These are phyloP conservation scores for Acleris laterana DNA, from an alignment of 2,888 invertebrate species.

Conservation along the genomic window DNA sequence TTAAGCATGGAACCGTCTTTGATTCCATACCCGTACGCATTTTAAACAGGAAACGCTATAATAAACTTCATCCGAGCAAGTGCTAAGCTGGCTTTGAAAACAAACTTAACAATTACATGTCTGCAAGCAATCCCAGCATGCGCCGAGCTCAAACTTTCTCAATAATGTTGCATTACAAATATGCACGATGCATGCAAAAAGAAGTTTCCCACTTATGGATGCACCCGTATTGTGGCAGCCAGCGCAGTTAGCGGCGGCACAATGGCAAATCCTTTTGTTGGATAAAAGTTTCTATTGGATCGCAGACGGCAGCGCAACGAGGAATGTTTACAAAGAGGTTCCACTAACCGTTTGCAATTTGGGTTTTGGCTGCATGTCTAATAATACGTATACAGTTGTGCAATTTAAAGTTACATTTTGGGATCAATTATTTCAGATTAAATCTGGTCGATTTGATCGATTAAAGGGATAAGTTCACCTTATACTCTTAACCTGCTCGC, in stretches of 20 bases:
- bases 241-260: not conserved
- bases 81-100: too few relatives aligned
- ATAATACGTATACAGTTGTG: too few relatives aligned
- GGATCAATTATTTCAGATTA: too few relatives aligned
- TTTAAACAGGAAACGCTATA: too few relatives aligned
- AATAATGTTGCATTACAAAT: constrained; percentile 4
- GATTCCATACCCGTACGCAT: too few relatives aligned
- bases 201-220: constrained; percentile 3
- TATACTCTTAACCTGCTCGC: too few relatives aligned
- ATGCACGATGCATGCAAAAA: not conserved
- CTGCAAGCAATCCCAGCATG: not conserved
- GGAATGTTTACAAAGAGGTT: not conserved
- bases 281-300: constrained; percentile 1
- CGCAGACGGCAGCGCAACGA: not conserved
- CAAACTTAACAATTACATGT: not conserved
- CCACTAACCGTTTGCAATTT: not conserved
- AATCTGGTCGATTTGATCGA: too few relatives aligned
- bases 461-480: too few relatives aligned
- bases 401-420: too few relatives aligned
- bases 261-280: not conserved
- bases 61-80: too few relatives aligned
- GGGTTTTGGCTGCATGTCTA: not conserved
- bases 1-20: too few relatives aligned
- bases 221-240: not conserved
- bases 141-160: not conserved